Conservation (phyloP, 2,113 vertebrate species). For the Chinchilla lanigera region DNA sequence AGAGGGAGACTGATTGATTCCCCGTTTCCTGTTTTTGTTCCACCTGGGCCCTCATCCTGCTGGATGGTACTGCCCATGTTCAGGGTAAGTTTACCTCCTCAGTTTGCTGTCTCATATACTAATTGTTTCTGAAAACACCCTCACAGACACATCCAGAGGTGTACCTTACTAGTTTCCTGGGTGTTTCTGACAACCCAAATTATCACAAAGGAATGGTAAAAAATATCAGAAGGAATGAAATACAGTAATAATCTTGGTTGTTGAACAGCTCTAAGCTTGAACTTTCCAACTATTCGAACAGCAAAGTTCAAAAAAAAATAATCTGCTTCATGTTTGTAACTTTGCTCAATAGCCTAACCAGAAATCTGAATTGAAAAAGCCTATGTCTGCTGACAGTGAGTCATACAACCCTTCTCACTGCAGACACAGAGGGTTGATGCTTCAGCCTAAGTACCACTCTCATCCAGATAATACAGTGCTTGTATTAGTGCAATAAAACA, state of each 20-base stretch:
- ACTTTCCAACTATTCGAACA: too few relatives aligned
- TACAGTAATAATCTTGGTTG: not conserved
- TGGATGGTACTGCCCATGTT: not conserved
- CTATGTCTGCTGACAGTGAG: not conserved
- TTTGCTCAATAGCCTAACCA: not conserved
- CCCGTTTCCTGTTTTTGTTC: not conserved
- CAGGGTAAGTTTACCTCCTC: not conserved
- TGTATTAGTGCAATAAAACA: not conserved
- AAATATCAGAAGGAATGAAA: not conserved
- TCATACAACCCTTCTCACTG: not conserved
- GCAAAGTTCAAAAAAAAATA: too few relatives aligned
- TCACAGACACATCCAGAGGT: not conserved
- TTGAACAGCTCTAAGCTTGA: too few relatives aligned
- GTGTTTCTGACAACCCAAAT: not conserved
- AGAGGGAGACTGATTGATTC: too few relatives aligned
- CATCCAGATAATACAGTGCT: not conserved
- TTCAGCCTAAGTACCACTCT: not conserved
- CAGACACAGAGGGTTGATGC: not conserved
- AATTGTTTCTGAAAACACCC: not conserved
- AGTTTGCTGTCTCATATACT: not conserved
- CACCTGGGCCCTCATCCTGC: not conserved
- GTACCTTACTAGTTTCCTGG: not conserved
- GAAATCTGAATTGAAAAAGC: not conserved
- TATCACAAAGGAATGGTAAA: not conserved
- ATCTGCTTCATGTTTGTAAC: not conserved